Evolutionary conservation across 2,888 invertebrate genomes (phyloP).

Genomic region (Yponomeuta cagnagella): DNA sequence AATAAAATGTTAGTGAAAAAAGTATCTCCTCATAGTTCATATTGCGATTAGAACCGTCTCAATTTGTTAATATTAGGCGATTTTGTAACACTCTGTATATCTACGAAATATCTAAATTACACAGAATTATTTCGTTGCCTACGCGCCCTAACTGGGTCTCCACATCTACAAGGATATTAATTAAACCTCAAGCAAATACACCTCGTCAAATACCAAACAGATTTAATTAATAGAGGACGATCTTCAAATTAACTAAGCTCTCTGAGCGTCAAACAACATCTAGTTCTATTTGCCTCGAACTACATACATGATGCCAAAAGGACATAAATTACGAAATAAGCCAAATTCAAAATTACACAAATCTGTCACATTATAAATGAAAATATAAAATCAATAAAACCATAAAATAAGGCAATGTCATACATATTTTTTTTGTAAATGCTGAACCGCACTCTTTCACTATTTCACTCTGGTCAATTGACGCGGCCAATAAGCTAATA

Average conservation of each 20-base stretch:
- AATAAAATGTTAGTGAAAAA: too few species aligned
- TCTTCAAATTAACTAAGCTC: not conserved
- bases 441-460: too few species aligned
- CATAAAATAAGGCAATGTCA: too few species aligned
- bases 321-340: not conserved
- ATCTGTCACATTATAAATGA: too few species aligned
- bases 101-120: not conserved
- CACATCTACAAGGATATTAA: conserved; percentile 45
- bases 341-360: too few species aligned
- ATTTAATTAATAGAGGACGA: conserved; percentile 60
- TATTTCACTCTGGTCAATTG: too few species aligned
- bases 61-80: not conserved
- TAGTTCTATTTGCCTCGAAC: not conserved
- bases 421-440: too few species aligned
- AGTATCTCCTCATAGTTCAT: too few species aligned
- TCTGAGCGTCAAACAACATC: not conserved
- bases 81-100: not conserved
- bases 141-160: not conserved
- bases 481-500: too few species aligned
- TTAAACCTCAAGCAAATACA: conserved; percentile 60
- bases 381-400: too few species aligned
- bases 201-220: conserved; percentile 60
- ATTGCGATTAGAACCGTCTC: not conserved
- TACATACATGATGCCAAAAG: not conserved
- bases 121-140: not conserved